Percentiles rank a stretch among this genome's conserved stretches.
These are phyloP conservation scores for Bradypodion pumilum DNA, from an alignment of 2,797 vertebrate species.

Conservation along the genomic window DNA sequence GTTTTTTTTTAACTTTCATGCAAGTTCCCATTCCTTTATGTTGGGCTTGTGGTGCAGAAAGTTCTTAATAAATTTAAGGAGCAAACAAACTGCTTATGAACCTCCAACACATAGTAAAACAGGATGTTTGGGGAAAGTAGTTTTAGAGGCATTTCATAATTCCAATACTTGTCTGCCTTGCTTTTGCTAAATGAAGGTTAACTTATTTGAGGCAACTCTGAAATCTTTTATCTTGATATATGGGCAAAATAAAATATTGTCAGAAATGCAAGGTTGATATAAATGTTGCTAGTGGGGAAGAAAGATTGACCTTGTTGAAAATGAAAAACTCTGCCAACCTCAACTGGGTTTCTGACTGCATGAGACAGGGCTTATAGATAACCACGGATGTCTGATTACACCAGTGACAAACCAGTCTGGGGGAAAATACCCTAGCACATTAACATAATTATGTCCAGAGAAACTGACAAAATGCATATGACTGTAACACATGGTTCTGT, in stretches of 20 bases:
- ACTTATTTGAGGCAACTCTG: neutral
- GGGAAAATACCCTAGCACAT: slow-evolving; percentile 13
- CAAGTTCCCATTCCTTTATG: neutral
- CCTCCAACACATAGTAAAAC: neutral
- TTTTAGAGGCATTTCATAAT: slow-evolving; percentile 1
- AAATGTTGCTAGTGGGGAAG: neutral
- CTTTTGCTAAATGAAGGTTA: slow-evolving; percentile 18
- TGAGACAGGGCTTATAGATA: neutral
- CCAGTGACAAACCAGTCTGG: slow-evolving; percentile 8
- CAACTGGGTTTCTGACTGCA: neutral
- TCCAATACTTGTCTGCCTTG: neutral
- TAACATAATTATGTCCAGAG: slow-evolving; percentile 29
- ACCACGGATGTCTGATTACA: neutral
- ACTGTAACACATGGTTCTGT: slow-evolving; percentile 9
- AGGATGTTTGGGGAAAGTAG: neutral
- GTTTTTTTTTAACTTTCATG: neutral
- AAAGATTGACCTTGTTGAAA: slow-evolving; percentile 1
- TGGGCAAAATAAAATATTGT: neutral
- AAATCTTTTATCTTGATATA: slow-evolving; percentile 29
- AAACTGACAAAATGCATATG: slow-evolving; percentile 37
- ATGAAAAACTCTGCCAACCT: neutral
- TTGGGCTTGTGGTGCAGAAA: neutral
- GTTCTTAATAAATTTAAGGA: neutral
- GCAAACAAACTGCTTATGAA: neutral
- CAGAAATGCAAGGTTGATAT: slow-evolving; percentile 19